phyloP scores from a whole-genome alignment of 2,797 vertebrate species.

The Tadarida brasiliensis region DNA sequence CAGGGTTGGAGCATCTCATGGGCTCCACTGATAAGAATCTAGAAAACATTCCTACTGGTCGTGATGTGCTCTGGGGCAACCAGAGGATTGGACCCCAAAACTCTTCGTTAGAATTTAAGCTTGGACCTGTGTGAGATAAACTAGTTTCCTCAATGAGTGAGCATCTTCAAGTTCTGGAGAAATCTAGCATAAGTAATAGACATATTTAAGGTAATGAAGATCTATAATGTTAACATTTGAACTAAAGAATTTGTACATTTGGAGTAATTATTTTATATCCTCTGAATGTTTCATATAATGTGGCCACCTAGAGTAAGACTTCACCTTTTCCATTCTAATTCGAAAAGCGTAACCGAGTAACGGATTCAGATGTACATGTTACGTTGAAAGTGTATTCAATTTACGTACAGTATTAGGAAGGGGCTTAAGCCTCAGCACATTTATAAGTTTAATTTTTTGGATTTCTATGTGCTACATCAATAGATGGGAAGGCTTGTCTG shows the following conservation, averaged over 20 bases:
- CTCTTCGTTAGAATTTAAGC: neutral
- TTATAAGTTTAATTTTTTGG: slow-evolving; percentile 6
- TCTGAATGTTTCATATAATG: neutral
- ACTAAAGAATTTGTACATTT: neutral
- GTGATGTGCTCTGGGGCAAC: neutral
- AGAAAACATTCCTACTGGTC: neutral
- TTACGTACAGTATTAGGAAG: slow-evolving; percentile 2
- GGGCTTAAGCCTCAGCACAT: neutral
- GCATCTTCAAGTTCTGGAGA: neutral
- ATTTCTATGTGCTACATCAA: neutral
- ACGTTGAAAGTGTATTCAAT: slow-evolving; percentile 18
- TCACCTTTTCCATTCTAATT: neutral
- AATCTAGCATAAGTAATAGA: neutral
- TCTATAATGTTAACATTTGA: neutral
- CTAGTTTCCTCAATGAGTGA: neutral
- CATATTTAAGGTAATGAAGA: slow-evolving; percentile 39
- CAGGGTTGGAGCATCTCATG: neutral
- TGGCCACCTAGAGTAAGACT: neutral
- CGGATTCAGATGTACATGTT: neutral
- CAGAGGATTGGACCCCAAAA: neutral
- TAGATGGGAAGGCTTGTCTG: neutral
- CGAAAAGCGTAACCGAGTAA: neutral
- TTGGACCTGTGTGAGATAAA: neutral
- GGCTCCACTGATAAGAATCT: neutral
- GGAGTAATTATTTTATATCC: slow-evolving; percentile 27